phyloP scores from a whole-genome alignment of 2,113 vertebrate genomes.

The Cathartes aura region DNA sequence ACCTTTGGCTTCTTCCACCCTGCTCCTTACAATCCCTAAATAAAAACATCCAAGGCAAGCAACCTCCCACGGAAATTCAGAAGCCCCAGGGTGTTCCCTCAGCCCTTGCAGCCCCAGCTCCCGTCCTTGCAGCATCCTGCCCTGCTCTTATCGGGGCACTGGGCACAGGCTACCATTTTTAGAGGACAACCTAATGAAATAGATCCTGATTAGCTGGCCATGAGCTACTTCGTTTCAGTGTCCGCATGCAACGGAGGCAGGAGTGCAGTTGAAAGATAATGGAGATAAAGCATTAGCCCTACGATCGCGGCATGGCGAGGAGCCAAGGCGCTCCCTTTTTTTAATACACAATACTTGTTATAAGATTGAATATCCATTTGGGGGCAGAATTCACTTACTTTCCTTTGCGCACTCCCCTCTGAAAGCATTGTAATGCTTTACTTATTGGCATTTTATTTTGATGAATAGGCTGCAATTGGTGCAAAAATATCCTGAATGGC shows the following conservation, averaged over 20 bases:
- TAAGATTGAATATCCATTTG: slow-evolving; percentile 72
- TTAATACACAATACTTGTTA: slow-evolving; percentile 23
- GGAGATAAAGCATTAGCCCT: slow-evolving; percentile 32
- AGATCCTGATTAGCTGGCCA: not conserved
- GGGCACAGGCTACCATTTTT: not conserved
- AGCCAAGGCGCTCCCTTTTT: slow-evolving; percentile 34
- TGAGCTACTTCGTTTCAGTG: not conserved
- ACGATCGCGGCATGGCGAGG: not conserved
- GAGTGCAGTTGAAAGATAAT: not conserved
- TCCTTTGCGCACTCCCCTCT: not conserved
- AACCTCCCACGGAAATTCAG: not conserved
- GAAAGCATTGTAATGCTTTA: slow-evolving; percentile 37
- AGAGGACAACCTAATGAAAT: not conserved
- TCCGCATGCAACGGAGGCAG: not conserved
- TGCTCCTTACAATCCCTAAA: not conserved
- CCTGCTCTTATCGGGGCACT: not conserved
- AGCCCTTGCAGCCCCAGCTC: not conserved
- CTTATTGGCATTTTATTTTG: slow-evolving; percentile 60
- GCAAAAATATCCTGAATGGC: slow-evolving; percentile 46
- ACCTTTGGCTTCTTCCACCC: not conserved
- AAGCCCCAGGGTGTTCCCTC: not conserved
- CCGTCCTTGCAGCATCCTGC: not conserved
- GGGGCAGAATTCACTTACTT: slow-evolving; percentile 69
- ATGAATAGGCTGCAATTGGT: slow-evolving; percentile 49
- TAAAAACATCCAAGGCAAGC: not conserved